Evolutionary conservation across 92 coral and sea anemone species (phyloP), one percentile per base, ranked within the genome.

Genomic region (Palythoa grandiflora): DNA sequence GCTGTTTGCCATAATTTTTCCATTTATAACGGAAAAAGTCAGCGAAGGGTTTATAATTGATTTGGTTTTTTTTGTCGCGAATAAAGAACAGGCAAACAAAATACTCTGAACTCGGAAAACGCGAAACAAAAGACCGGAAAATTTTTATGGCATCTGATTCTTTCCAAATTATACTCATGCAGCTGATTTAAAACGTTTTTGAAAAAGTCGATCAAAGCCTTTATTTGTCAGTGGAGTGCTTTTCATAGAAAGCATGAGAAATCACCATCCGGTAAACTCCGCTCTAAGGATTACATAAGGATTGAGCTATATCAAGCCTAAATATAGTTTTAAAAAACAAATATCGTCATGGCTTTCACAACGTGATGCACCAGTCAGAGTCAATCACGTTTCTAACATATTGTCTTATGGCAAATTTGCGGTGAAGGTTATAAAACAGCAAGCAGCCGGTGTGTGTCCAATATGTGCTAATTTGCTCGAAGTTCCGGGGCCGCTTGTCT

Each of bases 201-300:
- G 28, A 19, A 47, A 9, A 76, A 47, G 61, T 17, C 3, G 6
- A 6, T 50, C 15, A 47, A n/a, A 10, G 38, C 50, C 15, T n/a
- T 38, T 50, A 59, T 28, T 76, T 7, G 48, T 10, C 20, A 47
- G 38, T 80, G 28, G n/a, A 80, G 55, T 80, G 28, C 28, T 80
- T 19, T 9, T 59, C 2, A 8, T 39, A 80, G 73, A 47, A 65
- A 39, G 40, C 75, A 63, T 63, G 85, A 55, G 85, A 80, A 80
- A 53, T 61, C 39, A 59, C 20, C 75, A 80, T 19, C 74, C 85
- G 74, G 85, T 80, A 37, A 54, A 35, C 51, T 16, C 55, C 37
- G 35, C 68, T 78, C 28, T 28, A 28, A 28, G 28, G 28, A 28
- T 28, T 28, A 28, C 28, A 28, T 28, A 28, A 28, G 28, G 28